Conservation (phyloP, 2,797 vertebrate species). For the Lithobates sylvaticus region DNA sequence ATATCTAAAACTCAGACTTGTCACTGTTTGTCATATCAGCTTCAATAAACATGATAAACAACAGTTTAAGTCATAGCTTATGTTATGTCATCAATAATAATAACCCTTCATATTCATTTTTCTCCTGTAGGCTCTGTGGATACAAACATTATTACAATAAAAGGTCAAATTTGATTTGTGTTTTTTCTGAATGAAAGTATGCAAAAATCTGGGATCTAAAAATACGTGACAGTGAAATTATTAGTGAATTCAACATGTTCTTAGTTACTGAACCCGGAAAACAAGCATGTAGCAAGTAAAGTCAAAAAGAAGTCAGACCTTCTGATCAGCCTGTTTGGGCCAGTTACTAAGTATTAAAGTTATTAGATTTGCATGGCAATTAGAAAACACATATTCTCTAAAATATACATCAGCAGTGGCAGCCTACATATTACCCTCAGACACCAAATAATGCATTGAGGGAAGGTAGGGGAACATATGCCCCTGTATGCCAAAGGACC, state of each 20-base stretch:
- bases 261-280: too few relatives aligned
- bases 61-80: constrained; percentile 4
- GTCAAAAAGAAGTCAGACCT: background rate
- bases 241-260: background rate
- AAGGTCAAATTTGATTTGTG: background rate
- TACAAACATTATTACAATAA: background rate
- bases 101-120: background rate
- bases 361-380: background rate
- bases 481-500: too few relatives aligned
- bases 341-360: background rate
- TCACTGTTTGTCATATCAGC: constrained; percentile 1
- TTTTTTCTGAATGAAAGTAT: background rate
- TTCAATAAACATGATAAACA: constrained; percentile 10
- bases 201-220: background rate
- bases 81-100: background rate
- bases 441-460: too few relatives aligned
- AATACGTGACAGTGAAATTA: background rate
- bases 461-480: too few relatives aligned
- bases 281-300: background rate
- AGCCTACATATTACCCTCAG: background rate
- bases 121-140: background rate
- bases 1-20: background rate
- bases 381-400: background rate
- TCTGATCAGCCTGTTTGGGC: background rate
- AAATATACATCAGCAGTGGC: background rate